Conservation (phyloP, 2,888 invertebrate genomes). For the Branchipolynoe longqiensis region DNA sequence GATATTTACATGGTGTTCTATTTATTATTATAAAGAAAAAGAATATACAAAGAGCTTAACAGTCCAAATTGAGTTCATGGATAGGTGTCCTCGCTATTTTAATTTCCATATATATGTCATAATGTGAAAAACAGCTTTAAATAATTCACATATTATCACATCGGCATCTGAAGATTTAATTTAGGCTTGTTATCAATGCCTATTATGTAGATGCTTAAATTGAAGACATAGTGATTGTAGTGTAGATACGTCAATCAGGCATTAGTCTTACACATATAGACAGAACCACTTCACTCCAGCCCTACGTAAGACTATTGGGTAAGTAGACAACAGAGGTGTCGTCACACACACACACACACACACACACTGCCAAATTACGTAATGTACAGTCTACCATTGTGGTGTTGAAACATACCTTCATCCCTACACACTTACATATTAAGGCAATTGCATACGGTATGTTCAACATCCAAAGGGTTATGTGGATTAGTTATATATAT, state of each 20-base stretch:
- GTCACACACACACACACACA: background rate
- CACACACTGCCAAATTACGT: slow-evolving; percentile 1
- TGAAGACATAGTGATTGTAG: background rate
- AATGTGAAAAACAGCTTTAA: too few species aligned
- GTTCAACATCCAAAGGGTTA: background rate
- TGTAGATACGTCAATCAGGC: background rate
- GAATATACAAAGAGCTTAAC: too few species aligned
- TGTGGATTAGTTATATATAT: slow-evolving; percentile 5
- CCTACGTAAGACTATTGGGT: background rate
- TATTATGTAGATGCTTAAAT: background rate
- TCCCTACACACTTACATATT: slow-evolving; percentile 25
- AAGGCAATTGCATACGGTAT: background rate
- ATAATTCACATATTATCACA: background rate
- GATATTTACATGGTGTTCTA: too few species aligned
- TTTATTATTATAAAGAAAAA: too few species aligned
- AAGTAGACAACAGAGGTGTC: background rate
- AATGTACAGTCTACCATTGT: background rate
- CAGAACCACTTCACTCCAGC: background rate
- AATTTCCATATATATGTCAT: too few species aligned
- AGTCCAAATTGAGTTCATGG: too few species aligned
- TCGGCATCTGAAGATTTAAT: background rate
- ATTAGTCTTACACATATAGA: too few species aligned
- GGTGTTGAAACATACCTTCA: slow-evolving; percentile 11
- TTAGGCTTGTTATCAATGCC: background rate
- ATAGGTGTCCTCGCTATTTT: too few species aligned